phyloP scores from a whole-genome alignment of 2,888 invertebrate genomes.

The Alentia gelatinosa region DNA sequence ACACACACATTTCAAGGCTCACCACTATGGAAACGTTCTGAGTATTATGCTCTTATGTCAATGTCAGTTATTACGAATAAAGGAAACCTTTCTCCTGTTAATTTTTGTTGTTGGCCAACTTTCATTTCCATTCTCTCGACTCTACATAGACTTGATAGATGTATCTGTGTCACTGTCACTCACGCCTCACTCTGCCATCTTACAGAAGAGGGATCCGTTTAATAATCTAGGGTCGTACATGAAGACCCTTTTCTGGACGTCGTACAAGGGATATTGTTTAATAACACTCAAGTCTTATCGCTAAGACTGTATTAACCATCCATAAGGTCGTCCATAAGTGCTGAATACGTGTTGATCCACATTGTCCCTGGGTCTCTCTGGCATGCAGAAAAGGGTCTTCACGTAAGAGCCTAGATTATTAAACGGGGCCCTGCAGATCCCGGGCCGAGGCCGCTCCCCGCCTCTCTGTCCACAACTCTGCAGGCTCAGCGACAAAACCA shows the following conservation, averaged over 20 bases:
- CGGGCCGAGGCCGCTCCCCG: too few species aligned
- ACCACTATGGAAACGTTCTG: background rate
- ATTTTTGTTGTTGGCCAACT: background rate
- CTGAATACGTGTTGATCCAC: too few species aligned
- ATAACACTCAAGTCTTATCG: too few species aligned
- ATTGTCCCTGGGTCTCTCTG: too few species aligned
- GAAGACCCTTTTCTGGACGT: background rate
- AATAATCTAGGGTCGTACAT: background rate
- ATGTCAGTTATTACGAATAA: background rate
- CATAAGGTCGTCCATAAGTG: too few species aligned
- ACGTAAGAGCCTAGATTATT: too few species aligned
- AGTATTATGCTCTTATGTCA: constrained; percentile 1
- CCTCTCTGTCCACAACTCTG: too few species aligned
- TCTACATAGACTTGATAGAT: background rate
- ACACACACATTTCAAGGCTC: background rate
- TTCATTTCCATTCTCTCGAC: background rate
- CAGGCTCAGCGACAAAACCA: background rate
- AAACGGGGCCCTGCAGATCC: too few species aligned
- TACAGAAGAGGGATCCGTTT: background rate
- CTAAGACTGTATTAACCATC: too few species aligned
- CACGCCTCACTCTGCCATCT: background rate
- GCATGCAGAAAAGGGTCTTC: too few species aligned
- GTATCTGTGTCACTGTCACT: background rate
- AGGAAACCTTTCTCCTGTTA: background rate
- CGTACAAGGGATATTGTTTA: background rate